Evolutionary conservation across 2,888 invertebrate species (phyloP).

Genomic region (Caenorhabditis drosophilae): DNA sequence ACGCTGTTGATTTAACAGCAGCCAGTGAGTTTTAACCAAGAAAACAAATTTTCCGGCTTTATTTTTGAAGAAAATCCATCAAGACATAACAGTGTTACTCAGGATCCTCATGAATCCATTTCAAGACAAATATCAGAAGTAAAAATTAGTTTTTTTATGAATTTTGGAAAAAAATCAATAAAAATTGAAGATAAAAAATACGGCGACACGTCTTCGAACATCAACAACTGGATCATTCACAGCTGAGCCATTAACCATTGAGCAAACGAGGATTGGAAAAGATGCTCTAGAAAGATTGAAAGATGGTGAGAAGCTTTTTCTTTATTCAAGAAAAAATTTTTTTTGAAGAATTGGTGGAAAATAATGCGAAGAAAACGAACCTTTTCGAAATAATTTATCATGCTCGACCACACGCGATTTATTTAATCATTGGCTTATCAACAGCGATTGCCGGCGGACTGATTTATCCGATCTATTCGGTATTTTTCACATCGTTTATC

Average conservation of each 20-base stretch:
- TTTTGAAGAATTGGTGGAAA: constrained; percentile 52
- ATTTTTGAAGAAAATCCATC: constrained; percentile 18
- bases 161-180: background rate
- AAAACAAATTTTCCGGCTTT: background rate
- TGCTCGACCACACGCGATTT: constrained; percentile 61
- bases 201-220: constrained; percentile 24
- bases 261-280: constrained; percentile 40
- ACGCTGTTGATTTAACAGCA: constrained; percentile 44
- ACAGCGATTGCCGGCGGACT: constrained; percentile 69
- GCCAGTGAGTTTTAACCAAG: constrained; percentile 1
- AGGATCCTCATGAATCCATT: background rate
- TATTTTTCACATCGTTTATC: constrained; percentile 70
- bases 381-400: constrained; percentile 67
- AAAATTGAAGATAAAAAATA: constrained; percentile 13
- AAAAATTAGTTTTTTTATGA: too few relatives aligned
- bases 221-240: constrained; percentile 29
- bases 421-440: constrained; percentile 69
- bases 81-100: constrained; percentile 19
- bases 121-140: background rate
- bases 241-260: constrained; percentile 2
- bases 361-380: constrained; percentile 43
- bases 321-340: too few relatives aligned
- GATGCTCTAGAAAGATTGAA: constrained; percentile 45
- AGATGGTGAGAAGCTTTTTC: too few relatives aligned
- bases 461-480: constrained; percentile 71